Conservation (phyloP, 2,113 vertebrate genomes). For the Otocyon megalotis region DNA sequence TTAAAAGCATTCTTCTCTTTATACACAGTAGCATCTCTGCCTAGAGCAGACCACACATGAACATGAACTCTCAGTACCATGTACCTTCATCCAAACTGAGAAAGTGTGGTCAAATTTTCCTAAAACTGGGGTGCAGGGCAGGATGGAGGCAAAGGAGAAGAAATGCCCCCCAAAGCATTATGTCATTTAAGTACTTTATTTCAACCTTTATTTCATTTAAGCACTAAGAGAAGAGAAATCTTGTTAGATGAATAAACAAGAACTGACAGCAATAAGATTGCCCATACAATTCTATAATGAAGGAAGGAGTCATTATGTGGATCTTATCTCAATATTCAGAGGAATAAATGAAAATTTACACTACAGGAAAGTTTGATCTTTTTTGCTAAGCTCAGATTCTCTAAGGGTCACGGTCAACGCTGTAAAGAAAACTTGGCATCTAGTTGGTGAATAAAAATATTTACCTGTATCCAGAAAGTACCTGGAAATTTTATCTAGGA, state of each 20-base stretch:
- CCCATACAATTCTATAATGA: not conserved
- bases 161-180: not conserved
- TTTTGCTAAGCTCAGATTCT: not conserved
- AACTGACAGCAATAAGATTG: not conserved
- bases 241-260: not conserved
- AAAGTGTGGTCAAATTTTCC: not conserved
- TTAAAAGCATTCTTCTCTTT: not conserved
- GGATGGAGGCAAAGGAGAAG: not conserved
- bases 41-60: not conserved
- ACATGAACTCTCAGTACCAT: not conserved
- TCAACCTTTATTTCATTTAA: not conserved
- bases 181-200: not conserved
- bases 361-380: not conserved
- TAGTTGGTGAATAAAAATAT: conserved; percentile 39
- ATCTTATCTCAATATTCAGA: not conserved
- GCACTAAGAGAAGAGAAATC: not conserved
- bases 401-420: not conserved
- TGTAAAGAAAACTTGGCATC: conserved; percentile 38
- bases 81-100: not conserved
- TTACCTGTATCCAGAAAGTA: conserved; percentile 27
- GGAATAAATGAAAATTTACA: not conserved
- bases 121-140: not conserved
- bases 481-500: not conserved
- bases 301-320: not conserved
- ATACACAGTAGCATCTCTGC: not conserved